Base-by-base conservation (phyloP, 2,113 vertebrate species). In the Istiophorus platypterus region DNA sequence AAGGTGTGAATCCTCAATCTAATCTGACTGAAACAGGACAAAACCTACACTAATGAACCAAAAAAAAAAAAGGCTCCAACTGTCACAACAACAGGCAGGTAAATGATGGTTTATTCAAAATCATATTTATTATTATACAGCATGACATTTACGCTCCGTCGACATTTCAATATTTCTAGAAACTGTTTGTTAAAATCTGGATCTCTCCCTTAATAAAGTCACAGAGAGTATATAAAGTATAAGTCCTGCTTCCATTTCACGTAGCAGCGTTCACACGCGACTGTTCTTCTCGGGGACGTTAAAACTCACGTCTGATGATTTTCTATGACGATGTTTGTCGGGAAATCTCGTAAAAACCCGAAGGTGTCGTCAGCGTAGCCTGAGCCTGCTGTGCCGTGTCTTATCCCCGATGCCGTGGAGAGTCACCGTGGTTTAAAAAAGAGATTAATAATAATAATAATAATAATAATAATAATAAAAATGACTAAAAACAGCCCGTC, bases 1-100 rank as follows among this genome's bases (percentile, higher is more conserved):
- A 34, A 58, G 75, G 76, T 26, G 39, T 15, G 24, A 57, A 7
- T 63, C 54, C 56, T 78, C 63, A 37, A 56, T 49, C 49, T 49
- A 57, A 71, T 82, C 66, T 26, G 12, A 57, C 15, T 22, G 54
- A 59, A 54, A 54, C n/a, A 13, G n/a, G n/a, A 54, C n/a, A 11
- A n/a, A 13, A 63, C 29, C n/a, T n/a, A 1, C 24, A 22, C 59
- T 14, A 31, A 57, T 12, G 27, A 81, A 69, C 15, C 20, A 41
- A 9, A n/a, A 15, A 18, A 15, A 52, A 41, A 18, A 72, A 37
- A 68, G 31, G 2, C 17, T 0, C 5, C 8, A 10, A 6, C 15
- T 47, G 11, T 42, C 10, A 24, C 20, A 29, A 9, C 1, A 45
- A 22, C 24, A 56, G 56, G 12, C 49, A 58, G 34, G 52, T 4